These are phyloP conservation scores for Ophion slaviceki DNA, from an alignment of 2,888 invertebrate species.

Conservation along the genomic window DNA sequence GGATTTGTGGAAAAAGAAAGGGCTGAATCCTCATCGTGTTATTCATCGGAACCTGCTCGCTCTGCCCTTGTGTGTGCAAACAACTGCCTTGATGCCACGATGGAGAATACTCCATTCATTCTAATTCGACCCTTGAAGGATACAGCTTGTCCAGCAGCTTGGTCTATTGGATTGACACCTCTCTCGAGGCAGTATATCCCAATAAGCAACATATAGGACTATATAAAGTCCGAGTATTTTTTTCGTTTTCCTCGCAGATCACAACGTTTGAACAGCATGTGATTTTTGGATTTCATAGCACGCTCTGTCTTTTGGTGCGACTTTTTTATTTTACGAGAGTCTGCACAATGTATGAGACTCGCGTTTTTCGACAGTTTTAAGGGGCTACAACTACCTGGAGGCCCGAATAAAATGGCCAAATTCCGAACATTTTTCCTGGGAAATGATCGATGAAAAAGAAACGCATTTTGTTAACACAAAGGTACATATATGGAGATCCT, in stretches of 20 bases:
- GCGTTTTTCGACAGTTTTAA: too few species aligned
- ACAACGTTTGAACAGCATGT: not conserved
- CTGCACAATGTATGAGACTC: too few species aligned
- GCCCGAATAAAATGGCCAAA: too few species aligned
- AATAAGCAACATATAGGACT: conserved; percentile 16
- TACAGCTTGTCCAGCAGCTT: conserved; percentile 82
- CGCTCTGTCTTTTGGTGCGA: not conserved
- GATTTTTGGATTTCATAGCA: not conserved
- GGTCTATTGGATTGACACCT: conserved; percentile 67
- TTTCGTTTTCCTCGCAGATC: conserved; percentile 12
- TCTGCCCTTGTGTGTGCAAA: conserved; percentile 4
- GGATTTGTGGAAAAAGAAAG: not conserved
- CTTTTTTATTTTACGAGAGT: too few species aligned
- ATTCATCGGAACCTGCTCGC: not conserved
- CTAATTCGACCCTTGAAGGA: conserved; percentile 81
- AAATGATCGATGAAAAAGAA: too few species aligned
- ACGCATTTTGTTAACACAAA: too few species aligned
- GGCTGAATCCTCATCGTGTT: not conserved
- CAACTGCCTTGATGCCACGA: conserved; percentile 1
- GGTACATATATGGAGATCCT: too few species aligned
- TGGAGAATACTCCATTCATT: conserved; percentile 79
- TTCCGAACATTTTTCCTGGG: too few species aligned
- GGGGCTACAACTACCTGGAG: too few species aligned
- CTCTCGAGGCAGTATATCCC: conserved; percentile 52
- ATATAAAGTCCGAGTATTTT: conserved; percentile 8